Evolutionary conservation across 2,797 vertebrate genomes (phyloP).

Genomic region (Lerista edwardsae): DNA sequence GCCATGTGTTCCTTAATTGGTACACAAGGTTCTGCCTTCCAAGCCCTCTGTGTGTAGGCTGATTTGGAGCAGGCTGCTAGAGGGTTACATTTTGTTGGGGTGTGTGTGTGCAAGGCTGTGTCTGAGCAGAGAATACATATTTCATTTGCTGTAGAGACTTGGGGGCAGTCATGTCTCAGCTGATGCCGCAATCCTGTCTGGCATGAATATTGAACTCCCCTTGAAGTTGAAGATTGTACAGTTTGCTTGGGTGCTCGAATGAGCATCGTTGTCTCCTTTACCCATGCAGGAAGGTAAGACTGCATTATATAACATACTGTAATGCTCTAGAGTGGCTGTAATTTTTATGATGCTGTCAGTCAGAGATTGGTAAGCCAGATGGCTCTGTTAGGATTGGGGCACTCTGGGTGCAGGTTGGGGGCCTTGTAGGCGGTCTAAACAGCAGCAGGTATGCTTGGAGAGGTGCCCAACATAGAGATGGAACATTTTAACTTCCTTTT

Average conservation of each 20-base stretch:
- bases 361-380: neutral
- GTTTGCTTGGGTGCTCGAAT: neutral
- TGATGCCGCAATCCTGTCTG: conserved; percentile 1
- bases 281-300: conserved; percentile 3
- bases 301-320: neutral
- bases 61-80: neutral
- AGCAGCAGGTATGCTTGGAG: neutral
- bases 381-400: neutral
- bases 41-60: neutral
- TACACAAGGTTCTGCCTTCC: neutral
- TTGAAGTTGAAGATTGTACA: neutral
- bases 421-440: neutral
- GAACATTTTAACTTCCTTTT: no score
- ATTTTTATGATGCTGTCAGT: neutral
- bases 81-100: neutral
- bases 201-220: neutral
- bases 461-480: neutral
- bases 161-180: accelerated
- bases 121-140: neutral
- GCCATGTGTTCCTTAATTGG: neutral
- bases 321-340: neutral
- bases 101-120: neutral
- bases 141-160: accelerated
- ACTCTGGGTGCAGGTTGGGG: neutral
- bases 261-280: neutral